Percentiles rank a stretch among this genome's conserved stretches.
Evolutionary conservation across 2,888 invertebrate species (phyloP).

Genomic region (Caenorhabditis imperialis): DNA sequence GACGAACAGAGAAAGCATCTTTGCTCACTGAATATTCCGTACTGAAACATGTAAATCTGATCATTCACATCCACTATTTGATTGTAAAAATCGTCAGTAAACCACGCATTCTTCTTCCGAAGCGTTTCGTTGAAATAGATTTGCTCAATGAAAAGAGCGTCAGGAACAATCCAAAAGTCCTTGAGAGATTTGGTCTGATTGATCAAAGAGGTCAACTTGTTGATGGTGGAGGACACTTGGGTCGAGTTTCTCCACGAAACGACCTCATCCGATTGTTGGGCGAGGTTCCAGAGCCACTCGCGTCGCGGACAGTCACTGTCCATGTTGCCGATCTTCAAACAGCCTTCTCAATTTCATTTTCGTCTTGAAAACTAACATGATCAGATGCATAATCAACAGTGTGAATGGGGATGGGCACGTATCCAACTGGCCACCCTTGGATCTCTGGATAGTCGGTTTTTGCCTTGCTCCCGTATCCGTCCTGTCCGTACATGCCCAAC

Average conservation of each 20-base stretch:
- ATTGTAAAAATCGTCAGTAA: constrained; percentile 47
- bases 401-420: constrained; percentile 87
- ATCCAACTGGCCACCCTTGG: constrained; percentile 68
- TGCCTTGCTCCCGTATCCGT: constrained; percentile 25
- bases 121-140: constrained; percentile 46
- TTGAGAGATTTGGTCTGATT: constrained; percentile 46
- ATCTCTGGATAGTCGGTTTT: constrained; percentile 35
- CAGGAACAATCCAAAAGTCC: constrained; percentile 57
- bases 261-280: constrained; percentile 47
- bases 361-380: constrained; percentile 74
- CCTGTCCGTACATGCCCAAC: constrained; percentile 63
- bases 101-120: constrained; percentile 48
- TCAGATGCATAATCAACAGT: constrained; percentile 84
- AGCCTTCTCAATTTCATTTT: not conserved
- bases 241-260: constrained; percentile 33
- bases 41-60: constrained; percentile 58
- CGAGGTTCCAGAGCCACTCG: constrained; percentile 57
- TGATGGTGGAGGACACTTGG: constrained; percentile 25
- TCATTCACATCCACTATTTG: constrained; percentile 56
- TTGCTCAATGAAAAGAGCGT: constrained; percentile 56
- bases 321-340: constrained; percentile 58
- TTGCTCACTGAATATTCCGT: constrained; percentile 59
- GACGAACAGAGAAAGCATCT: not conserved
- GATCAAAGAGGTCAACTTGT: constrained; percentile 24
- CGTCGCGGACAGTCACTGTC: constrained; percentile 55